Evolutionary conservation across 2,113 vertebrate genomes (phyloP).

Genomic region (Polypterus bichir): DNA sequence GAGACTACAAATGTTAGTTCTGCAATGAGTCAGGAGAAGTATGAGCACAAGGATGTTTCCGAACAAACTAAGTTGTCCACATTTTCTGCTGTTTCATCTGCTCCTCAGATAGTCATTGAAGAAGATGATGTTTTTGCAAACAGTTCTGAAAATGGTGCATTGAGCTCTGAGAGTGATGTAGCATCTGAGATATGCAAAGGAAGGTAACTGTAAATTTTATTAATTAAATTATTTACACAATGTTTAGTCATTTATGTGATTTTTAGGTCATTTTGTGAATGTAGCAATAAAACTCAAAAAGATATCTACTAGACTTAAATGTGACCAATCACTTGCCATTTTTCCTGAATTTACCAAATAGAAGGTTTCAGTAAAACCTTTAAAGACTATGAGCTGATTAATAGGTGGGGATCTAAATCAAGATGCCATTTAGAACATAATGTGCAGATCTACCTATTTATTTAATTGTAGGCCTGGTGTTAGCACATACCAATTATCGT

Average conservation of each 20-base stretch:
- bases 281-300: neutral
- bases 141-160: conserved; percentile 15
- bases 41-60: neutral
- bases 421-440: no score
- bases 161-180: conserved; percentile 15
- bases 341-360: no score
- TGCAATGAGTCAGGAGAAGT: neutral
- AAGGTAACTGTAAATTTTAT: neutral
- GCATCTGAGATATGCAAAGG: neutral
- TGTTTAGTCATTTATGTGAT: neutral
- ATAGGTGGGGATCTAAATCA: no score
- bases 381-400: no score
- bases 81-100: neutral
- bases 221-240: neutral
- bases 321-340: no score
- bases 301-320: no score
- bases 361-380: no score
- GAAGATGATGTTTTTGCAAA: conserved; percentile 18
- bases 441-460: no score
- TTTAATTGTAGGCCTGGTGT: no score
- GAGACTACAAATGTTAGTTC: neutral
- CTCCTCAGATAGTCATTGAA: conserved; percentile 2
- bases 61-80: no score
- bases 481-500: no score
- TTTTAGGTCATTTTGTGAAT: neutral